Evolutionary conservation across 2,113 vertebrate genomes (phyloP).

Genomic region (Urocolius indicus): DNA sequence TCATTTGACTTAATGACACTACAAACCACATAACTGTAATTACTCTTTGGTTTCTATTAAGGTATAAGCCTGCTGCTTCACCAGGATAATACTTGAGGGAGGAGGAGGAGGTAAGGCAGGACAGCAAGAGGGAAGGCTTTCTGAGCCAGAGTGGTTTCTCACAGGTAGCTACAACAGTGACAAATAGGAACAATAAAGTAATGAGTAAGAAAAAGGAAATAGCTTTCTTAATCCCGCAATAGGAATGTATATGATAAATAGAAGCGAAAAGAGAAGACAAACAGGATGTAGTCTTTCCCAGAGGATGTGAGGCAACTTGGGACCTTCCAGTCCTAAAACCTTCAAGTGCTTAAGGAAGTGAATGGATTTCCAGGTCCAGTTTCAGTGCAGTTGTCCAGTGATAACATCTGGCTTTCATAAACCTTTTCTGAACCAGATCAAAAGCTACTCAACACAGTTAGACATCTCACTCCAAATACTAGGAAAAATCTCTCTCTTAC

Average conservation of each 20-base stretch:
- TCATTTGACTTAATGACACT: neutral
- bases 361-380: neutral
- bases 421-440: neutral
- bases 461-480: neutral
- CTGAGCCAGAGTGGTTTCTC: neutral
- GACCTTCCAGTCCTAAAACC: neutral
- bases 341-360: neutral
- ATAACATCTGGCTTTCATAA: neutral
- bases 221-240: neutral
- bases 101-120: neutral
- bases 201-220: constrained; percentile 50
- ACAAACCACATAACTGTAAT: neutral
- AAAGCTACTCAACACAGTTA: neutral
- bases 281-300: neutral
- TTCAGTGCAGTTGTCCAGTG: neutral
- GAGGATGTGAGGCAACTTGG: neutral
- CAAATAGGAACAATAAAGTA: constrained; percentile 18
- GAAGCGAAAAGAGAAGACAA: constrained; percentile 16
- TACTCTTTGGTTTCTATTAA: neutral
- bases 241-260: constrained; percentile 13
- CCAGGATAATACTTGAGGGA: neutral
- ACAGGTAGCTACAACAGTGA: neutral
- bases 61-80: neutral
- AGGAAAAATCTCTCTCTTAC: neutral
- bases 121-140: neutral